Evolutionary conservation across 2,113 vertebrate species (phyloP).

Genomic region (Melanocharis versteri): DNA sequence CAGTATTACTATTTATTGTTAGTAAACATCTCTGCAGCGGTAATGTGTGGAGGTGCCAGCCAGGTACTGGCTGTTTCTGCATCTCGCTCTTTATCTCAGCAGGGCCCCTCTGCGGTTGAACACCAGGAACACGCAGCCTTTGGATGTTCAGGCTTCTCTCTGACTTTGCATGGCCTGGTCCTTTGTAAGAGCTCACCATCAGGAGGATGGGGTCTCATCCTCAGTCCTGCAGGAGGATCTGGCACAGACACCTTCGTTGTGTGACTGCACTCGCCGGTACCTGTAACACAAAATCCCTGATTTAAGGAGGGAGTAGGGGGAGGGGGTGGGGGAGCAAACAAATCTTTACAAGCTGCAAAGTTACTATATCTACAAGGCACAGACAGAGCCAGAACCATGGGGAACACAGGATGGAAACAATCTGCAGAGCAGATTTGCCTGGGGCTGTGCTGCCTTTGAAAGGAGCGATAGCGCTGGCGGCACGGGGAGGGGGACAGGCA

Average conservation of each 20-base stretch:
- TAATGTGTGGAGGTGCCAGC: background rate
- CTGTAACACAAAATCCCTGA: background rate
- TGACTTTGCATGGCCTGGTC: fast-evolving
- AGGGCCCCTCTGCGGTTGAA: background rate
- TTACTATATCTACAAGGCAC: slow-evolving; percentile 45
- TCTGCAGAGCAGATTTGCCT: slow-evolving; percentile 39
- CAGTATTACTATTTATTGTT: slow-evolving; percentile 30
- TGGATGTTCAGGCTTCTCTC: background rate
- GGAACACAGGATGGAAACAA: slow-evolving; percentile 35
- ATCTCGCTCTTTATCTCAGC: background rate
- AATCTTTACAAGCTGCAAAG: slow-evolving; percentile 53
- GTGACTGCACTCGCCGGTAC: fast-evolving
- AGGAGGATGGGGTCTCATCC: fast-evolving
- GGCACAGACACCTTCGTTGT: background rate
- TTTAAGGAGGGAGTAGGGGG: background rate
- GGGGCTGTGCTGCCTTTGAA: slow-evolving; percentile 20
- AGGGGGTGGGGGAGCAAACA: background rate
- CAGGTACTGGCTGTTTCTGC: background rate
- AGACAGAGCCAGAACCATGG: slow-evolving; percentile 42
- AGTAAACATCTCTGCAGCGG: background rate
- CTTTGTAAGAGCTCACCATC: background rate
- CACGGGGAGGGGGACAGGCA: fast-evolving
- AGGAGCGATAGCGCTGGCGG: background rate
- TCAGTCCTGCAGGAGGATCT: background rate
- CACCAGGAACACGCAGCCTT: background rate